Evolutionary conservation across 2,888 invertebrate genomes (phyloP), one percentile per base, ranked within the genome.

Genomic region (Ophioninae sp.): DNA sequence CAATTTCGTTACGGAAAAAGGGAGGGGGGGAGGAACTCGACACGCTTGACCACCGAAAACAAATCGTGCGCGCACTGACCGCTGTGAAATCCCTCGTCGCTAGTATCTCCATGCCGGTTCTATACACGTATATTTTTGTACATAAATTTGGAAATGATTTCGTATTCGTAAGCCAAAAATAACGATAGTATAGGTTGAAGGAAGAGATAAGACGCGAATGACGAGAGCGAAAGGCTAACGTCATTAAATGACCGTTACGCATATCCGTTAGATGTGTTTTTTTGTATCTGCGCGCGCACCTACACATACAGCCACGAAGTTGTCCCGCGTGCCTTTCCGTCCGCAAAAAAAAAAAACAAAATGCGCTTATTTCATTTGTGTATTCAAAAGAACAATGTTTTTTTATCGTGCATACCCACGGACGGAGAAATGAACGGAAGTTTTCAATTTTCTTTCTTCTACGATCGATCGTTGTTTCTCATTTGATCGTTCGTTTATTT

Each of bases 91-190:
- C 51, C 17, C 51, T 6, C 51, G 51, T 51, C 51, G 51, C 17
- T 51, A 51, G 51, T 6, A 51, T 51, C 17, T 6, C 17, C 64
- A 63, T 65, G 37, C 61, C 58, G 13, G 9, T 67, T 30, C 30
- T 30, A 30, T 30, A 30, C 30, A 44, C 58, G 7, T 37, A 17
- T 64, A n/a, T 56, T 56, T 56, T n/a, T 20, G n/a, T 64, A 64
- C n/a, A 64, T 22, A 64, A 7, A 74, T 77, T 63, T 58, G 68
- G 9, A 51, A 63, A 58, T 64, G 71, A 72, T 72, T 63, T 65
- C 65, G 72, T 72, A 20, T 72, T 65, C 65, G 61, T 72, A 61
- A 30, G 44, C 79, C 77, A 85, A 83, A 83, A 83, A 83, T 85
- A 79, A 83, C 74, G 61, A 68, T 74, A 78, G 79, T 20, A 72